Base-by-base conservation (phyloP, 1,140 invertebrate species). In the Xylocopa sonorina region DNA sequence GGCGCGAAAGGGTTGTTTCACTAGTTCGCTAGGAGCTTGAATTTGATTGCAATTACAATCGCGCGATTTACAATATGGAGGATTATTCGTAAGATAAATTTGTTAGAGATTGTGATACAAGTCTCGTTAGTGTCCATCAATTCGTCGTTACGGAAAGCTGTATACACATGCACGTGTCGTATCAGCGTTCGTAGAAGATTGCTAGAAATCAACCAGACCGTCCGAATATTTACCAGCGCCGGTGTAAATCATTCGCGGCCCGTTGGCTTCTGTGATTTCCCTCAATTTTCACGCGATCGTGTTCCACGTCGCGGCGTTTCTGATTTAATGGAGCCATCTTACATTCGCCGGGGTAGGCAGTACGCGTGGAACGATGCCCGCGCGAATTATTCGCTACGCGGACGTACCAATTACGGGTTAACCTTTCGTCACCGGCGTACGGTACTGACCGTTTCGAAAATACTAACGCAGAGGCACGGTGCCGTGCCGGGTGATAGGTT, bases 401-500 rank as follows among this genome's bases (percentile, higher is more conserved):
- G 41, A 69, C 55, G 43, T 78, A 78, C 67, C 75, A 78, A 78
- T 78, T 78, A 78, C 75, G 48, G 74, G 75, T 78, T 78, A 78
- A 78, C 75, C 75, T 78, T 78, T 78, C 75, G 75, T 71, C 75
- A 62, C 75, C 75, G 67, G 34, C 3, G 62, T 60, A 78, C 75
- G 75, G 75, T 78, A 78, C 75, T 76, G 43, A 64, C 41, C 72
- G 60, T 62, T 38, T 69, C 53, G 64, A 68, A 51, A 78, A 69
- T 62, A 51, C 67, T 78, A 69, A 60, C 66, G 27, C 66, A 58
- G 14, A 32, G 43, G 64, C 43, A 41, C 57, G 53, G 53, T 53
- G 60, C 14, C 73, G 73, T 71, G 75, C 75, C 82, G 81, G 78
- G 82, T 84, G 82, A 85, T 55, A 84, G 82, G 82, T 85, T 84